phyloP scores from a whole-genome alignment of 2,888 invertebrate genomes.

The Lucinisca nassula region DNA sequence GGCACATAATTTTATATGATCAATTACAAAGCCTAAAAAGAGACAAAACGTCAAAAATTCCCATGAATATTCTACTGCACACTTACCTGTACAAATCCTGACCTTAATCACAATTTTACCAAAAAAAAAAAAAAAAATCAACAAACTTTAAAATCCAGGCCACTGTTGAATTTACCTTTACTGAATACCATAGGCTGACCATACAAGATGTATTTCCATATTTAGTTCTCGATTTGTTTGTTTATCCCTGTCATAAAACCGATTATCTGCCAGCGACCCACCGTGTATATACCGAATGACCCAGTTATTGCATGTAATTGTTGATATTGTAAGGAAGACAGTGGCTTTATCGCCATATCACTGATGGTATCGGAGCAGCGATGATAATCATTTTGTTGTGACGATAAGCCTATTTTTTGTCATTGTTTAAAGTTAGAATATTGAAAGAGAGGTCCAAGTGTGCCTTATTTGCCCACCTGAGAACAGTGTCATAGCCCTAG shows the following conservation, averaged over 20 bases:
- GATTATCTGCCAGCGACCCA: not conserved
- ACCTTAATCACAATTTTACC: not conserved
- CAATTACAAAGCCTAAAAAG: no score
- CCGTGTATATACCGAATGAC: not conserved
- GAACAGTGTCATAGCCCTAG: no score
- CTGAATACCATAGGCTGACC: not conserved
- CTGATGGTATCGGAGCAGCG: not conserved
- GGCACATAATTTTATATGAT: no score
- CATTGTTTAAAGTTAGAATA: no score
- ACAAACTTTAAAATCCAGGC: not conserved
- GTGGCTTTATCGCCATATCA: not conserved
- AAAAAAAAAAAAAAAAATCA: no score
- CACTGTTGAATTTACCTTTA: not conserved
- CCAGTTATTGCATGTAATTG: not conserved
- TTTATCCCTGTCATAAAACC: slow-evolving; percentile 6
- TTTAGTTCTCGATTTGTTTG: slow-evolving; percentile 1
- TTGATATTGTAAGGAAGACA: no score
- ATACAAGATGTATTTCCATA: not conserved
- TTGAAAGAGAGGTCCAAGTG: no score
- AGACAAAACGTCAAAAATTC: no score
- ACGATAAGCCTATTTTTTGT: not conserved
- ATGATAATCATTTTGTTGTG: not conserved
- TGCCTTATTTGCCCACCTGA: no score
- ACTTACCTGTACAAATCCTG: not conserved
- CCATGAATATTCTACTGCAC: no score